phyloP scores from a whole-genome alignment of 1,140 invertebrate species.

The Araneus ventricosus region DNA sequence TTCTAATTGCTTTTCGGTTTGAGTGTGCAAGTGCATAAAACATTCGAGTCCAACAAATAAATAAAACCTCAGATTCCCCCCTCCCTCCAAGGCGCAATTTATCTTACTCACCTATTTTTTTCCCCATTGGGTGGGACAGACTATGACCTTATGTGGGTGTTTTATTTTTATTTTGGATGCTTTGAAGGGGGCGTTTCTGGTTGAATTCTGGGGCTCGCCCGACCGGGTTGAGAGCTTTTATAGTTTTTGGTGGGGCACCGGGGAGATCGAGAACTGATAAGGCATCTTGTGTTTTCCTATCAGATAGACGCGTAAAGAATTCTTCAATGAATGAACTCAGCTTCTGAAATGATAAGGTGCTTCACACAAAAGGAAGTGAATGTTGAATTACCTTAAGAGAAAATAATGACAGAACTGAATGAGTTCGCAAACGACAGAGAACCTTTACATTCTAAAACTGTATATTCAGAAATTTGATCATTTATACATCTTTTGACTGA shows the following conservation, averaged over 20 bases:
- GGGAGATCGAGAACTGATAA: slow-evolving; percentile 58
- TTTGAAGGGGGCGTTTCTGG: slow-evolving; percentile 65
- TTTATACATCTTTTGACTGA: no score
- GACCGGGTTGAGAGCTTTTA: slow-evolving; percentile 54
- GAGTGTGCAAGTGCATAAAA: slow-evolving; percentile 54
- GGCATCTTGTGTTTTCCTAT: slow-evolving; percentile 49
- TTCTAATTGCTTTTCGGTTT: slow-evolving; percentile 64
- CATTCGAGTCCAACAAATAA: slow-evolving; percentile 67
- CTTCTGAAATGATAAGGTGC: slow-evolving; percentile 44
- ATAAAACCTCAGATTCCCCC: slow-evolving; percentile 16
- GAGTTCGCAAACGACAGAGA: background rate
- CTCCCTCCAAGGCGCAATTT: slow-evolving; percentile 30
- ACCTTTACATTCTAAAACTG: background rate
- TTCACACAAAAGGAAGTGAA: slow-evolving; percentile 4
- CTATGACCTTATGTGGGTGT: slow-evolving; percentile 71
- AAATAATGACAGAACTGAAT: background rate
- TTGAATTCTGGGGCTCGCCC: slow-evolving; percentile 70
- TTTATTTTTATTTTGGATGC: slow-evolving; percentile 65
- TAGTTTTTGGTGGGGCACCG: slow-evolving; percentile 69
- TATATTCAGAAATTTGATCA: background rate
- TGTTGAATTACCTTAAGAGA: background rate
- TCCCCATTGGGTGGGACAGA: slow-evolving; percentile 54
- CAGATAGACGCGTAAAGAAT: slow-evolving; percentile 60
- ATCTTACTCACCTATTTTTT: slow-evolving; percentile 60
- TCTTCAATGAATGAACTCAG: slow-evolving; percentile 55